phyloP scores from a whole-genome alignment of 2,888 invertebrate species.

The Acanthococcus lagerstroemiae region DNA sequence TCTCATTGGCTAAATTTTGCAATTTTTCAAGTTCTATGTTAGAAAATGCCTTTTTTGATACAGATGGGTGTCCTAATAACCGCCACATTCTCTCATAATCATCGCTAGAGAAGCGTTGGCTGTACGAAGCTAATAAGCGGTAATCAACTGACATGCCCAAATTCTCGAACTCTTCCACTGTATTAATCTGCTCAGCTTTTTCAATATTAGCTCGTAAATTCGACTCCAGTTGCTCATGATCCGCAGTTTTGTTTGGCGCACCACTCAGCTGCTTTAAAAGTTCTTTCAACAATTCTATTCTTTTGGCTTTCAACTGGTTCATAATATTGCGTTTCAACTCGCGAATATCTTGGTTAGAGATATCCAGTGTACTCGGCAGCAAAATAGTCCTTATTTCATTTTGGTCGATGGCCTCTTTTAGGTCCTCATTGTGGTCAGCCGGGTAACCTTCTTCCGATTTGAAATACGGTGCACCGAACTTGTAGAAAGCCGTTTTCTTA shows the following conservation, averaged over 20 bases:
- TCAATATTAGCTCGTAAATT: neutral
- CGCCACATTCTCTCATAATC: slow-evolving; percentile 21
- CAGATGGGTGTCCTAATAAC: slow-evolving; percentile 38
- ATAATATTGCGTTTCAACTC: neutral
- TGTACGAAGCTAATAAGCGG: neutral
- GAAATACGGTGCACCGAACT: slow-evolving; percentile 21
- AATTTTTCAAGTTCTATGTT: slow-evolving; percentile 1
- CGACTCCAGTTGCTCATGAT: neutral
- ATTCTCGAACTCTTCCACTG: neutral
- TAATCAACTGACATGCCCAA: slow-evolving; percentile 8
- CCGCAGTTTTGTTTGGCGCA: neutral
- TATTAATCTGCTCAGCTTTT: neutral
- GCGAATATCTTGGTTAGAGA: neutral
- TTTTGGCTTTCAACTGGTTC: slow-evolving; percentile 10
- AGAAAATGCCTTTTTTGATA: neutral
- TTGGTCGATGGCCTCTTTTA: neutral
- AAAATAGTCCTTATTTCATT: neutral
- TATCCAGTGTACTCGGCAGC: neutral
- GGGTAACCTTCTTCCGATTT: slow-evolving; percentile 7
- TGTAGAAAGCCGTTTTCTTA: neutral
- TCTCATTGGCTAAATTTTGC: neutral
- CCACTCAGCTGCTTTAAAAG: neutral
- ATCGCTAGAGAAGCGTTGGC: neutral
- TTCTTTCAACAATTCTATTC: neutral
- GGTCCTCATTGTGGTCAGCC: slow-evolving; percentile 1